Conservation (phyloP, 2,113 vertebrate genomes). For the Benitochromis conjunctus region DNA sequence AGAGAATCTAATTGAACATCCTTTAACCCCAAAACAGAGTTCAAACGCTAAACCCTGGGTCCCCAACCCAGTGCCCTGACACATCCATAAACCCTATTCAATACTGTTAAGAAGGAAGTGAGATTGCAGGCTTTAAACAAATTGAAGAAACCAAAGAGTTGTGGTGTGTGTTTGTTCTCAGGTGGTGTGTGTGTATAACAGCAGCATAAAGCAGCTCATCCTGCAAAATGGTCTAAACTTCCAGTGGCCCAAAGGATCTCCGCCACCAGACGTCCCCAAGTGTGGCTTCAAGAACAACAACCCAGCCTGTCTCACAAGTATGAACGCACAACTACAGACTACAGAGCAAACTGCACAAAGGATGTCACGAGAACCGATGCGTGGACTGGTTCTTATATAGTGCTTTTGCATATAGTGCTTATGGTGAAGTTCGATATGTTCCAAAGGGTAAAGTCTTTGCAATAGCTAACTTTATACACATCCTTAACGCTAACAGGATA, state of each 20-base stretch:
- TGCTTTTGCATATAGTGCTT: neutral
- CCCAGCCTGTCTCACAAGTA: constrained; percentile 79
- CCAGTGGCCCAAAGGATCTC: constrained; percentile 78
- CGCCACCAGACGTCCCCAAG: constrained; percentile 79
- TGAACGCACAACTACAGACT: neutral
- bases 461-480: neutral
- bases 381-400: neutral
- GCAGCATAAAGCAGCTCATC: constrained; percentile 77
- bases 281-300: constrained; percentile 85
- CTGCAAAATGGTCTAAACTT: constrained; percentile 69
- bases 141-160: neutral
- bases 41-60: neutral
- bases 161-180: constrained; percentile 39
- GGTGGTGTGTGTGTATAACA: constrained; percentile 85
- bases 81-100: neutral
- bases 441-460: neutral
- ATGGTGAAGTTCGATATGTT: neutral
- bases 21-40: neutral
- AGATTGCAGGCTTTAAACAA: neutral
- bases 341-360: neutral
- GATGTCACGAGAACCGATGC: neutral
- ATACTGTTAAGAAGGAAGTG: neutral
- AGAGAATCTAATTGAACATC: neutral
- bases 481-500: neutral
- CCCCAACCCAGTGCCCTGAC: neutral